Conservation (phyloP, 2,113 vertebrate species). For the Charina bottae region DNA sequence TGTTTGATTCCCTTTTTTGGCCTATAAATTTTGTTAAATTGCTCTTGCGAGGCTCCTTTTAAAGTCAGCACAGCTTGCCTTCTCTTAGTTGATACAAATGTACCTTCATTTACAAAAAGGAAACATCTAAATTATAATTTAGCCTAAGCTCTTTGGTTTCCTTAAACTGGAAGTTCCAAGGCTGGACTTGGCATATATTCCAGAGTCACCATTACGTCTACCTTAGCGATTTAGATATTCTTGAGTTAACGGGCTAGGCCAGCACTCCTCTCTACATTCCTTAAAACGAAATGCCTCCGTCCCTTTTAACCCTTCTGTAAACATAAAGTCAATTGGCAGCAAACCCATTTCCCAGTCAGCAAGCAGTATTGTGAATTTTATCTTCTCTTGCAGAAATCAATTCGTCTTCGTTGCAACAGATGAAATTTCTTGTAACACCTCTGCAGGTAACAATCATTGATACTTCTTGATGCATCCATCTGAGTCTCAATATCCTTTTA, state of each 20-base stretch:
- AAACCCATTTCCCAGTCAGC: slow-evolving; percentile 85
- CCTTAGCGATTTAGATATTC: slow-evolving; percentile 76
- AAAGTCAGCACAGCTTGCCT: slow-evolving; percentile 44
- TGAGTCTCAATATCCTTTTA: slow-evolving; percentile 84
- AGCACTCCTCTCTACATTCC: slow-evolving; percentile 76
- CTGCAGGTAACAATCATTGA: slow-evolving; percentile 94
- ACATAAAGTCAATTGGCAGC: slow-evolving; percentile 82
- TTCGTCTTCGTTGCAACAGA: slow-evolving; percentile 97
- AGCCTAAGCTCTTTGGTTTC: slow-evolving; percentile 65
- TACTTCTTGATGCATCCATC: slow-evolving; percentile 89
- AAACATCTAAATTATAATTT: slow-evolving; percentile 56
- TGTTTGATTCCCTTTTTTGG: slow-evolving; percentile 14
- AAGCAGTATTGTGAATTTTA: slow-evolving; percentile 96
- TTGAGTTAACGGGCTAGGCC: slow-evolving; percentile 60
- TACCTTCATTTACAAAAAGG: slow-evolving; percentile 44
- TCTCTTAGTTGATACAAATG: slow-evolving; percentile 50
- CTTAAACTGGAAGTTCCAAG: slow-evolving; percentile 65
- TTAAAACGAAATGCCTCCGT: slow-evolving; percentile 74
- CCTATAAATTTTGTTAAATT: slow-evolving; percentile 24
- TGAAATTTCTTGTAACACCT: slow-evolving; percentile 98
- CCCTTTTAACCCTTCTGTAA: slow-evolving; percentile 75
- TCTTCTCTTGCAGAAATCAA: slow-evolving; percentile 98
- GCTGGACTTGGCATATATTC: slow-evolving; percentile 70
- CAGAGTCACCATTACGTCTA: slow-evolving; percentile 70
- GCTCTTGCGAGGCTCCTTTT: slow-evolving; percentile 17